Evolutionary conservation across 2,113 vertebrate genomes (phyloP).

Genomic region (Fregetta grallaria): DNA sequence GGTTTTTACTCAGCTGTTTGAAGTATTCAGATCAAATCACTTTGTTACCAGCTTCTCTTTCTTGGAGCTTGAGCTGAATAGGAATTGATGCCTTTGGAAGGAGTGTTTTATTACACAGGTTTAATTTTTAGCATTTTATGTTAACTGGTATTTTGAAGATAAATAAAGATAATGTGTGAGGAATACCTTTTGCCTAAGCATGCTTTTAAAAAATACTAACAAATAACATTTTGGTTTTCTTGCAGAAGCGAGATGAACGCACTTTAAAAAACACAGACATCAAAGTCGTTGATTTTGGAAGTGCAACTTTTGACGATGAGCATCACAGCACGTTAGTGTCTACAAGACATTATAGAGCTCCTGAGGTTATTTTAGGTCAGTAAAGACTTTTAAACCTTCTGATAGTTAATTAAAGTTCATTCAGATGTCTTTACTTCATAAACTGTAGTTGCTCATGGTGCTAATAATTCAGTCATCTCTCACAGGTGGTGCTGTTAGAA

Average conservation of each 20-base stretch:
- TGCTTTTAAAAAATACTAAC: not conserved
- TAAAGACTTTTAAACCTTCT: not conserved
- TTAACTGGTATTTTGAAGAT: not conserved
- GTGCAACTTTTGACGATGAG: conserved; percentile 93
- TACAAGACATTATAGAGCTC: conserved; percentile 93
- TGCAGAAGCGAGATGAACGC: conserved; percentile 90
- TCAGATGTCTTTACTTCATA: not conserved
- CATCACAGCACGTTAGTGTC: conserved; percentile 96
- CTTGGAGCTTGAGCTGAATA: not conserved
- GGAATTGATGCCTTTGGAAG: not conserved
- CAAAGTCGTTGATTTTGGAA: conserved; percentile 96
- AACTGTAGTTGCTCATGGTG: not conserved
- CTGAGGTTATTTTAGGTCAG: conserved; percentile 94
- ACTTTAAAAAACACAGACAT: conserved; percentile 89
- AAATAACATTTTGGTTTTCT: not conserved
- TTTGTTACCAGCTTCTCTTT: not conserved
- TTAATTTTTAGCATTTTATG: not conserved
- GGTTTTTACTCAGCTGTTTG: not conserved
- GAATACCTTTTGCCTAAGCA: not conserved
- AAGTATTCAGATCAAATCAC: not conserved
- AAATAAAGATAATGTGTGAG: not conserved
- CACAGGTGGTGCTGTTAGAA: not conserved
- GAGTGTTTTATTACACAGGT: not conserved
- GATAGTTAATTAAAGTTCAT: not conserved
- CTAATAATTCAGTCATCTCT: not conserved